Percentiles rank a stretch among this genome's conserved stretches.
Evolutionary conservation across 2,113 vertebrate genomes (phyloP).

Genomic region (Xyrauchen texanus): DNA sequence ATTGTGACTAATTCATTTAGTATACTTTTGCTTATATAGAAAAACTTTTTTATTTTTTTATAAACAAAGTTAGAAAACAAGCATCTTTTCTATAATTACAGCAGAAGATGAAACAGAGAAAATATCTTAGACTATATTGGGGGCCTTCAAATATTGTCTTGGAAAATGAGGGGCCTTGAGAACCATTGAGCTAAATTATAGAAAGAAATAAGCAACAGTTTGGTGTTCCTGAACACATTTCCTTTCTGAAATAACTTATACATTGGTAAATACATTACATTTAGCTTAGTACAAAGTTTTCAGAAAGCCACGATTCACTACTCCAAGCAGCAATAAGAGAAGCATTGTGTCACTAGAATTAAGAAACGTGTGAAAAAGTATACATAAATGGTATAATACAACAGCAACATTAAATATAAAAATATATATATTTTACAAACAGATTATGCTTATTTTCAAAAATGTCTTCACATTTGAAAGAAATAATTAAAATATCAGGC

Average conservation of each 20-base stretch:
- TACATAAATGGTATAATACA: slow-evolving; percentile 4
- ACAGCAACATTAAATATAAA: slow-evolving; percentile 19
- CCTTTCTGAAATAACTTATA: slow-evolving; percentile 57
- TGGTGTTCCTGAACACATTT: slow-evolving; percentile 8
- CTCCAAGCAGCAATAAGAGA: background rate
- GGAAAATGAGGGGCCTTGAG: no score
- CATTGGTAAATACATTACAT: slow-evolving; percentile 33
- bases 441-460: background rate
- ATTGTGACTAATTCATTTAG: no score
- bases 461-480: background rate
- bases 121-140: no score
- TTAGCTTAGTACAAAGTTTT: background rate
- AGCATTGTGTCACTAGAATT: no score
- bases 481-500: no score
- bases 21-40: no score
- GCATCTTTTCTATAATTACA: no score
- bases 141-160: no score
- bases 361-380: background rate
- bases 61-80: no score
- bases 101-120: no score
- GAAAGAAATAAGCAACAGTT: background rate
- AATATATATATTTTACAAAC: slow-evolving; percentile 47
- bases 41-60: no score
- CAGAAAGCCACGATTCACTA: slow-evolving; percentile 5
- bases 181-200: no score